Conservation (phyloP, 37 sponge, comb jelly and placozoan species). For the Beroe ovata region DNA sequence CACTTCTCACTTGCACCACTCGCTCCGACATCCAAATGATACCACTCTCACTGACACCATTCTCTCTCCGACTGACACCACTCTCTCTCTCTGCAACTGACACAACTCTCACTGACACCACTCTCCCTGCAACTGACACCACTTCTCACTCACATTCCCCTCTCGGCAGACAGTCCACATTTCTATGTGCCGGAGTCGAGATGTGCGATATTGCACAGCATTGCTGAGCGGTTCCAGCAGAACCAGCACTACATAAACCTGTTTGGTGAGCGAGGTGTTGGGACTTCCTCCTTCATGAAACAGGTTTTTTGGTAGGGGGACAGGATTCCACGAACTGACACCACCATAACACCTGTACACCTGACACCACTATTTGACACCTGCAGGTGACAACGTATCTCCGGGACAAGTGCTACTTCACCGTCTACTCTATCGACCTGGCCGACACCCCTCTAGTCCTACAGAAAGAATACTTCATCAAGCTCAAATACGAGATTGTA, state of each 20-base stretch:
- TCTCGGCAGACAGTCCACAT: neutral
- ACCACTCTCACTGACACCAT: too few relatives aligned
- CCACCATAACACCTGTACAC: too few relatives aligned
- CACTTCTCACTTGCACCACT: too few relatives aligned
- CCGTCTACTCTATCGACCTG: neutral
- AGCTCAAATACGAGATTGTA: constrained; percentile 6
- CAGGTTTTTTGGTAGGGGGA: constrained; percentile 16
- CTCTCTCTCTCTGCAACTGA: too few relatives aligned
- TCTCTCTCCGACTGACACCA: too few relatives aligned
- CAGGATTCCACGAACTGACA: too few relatives aligned
- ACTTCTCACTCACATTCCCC: too few relatives aligned
- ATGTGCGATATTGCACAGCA: neutral
- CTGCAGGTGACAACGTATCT: neutral
- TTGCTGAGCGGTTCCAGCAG: neutral
- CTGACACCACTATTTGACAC: too few relatives aligned
- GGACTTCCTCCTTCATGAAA: constrained; percentile 5
- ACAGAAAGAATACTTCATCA: neutral
- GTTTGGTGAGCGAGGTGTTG: constrained; percentile 29
- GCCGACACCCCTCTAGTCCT: constrained; percentile 21
- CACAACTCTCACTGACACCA: too few relatives aligned
- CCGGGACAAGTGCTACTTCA: constrained; percentile 16
- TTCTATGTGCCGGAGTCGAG: constrained; percentile 2
- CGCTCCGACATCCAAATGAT: too few relatives aligned
- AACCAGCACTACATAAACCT: neutral
- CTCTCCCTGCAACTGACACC: too few relatives aligned